Evolutionary conservation across 2,888 invertebrate species (phyloP).

Genomic region (Stegana nigrithorax): DNA sequence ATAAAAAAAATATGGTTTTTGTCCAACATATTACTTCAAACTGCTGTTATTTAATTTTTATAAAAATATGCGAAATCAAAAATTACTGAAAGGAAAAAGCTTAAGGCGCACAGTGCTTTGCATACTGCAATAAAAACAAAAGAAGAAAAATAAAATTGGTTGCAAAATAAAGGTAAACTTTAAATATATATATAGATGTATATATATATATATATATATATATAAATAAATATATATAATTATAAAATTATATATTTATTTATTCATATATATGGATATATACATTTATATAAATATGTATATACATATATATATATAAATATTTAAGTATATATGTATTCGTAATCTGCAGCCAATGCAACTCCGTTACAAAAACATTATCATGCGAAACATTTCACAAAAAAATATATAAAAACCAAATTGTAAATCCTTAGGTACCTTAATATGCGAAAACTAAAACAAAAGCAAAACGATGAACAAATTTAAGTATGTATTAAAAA

Average conservation of each 20-base stretch:
- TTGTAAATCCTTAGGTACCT: slow-evolving; percentile 7
- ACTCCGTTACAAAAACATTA: neutral
- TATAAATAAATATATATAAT: neutral
- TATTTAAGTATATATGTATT: neutral
- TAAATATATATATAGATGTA: neutral
- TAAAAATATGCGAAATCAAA: neutral
- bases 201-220: neutral
- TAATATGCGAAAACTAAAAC: neutral
- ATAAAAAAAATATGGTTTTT: no score
- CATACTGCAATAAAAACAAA: neutral
- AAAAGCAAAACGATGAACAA: neutral
- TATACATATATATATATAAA: neutral
- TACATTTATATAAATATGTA: neutral
- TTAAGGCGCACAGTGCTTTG: slow-evolving; percentile 1
- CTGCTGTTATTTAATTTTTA: neutral
- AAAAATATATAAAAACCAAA: neutral
- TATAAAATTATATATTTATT: neutral
- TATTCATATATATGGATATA: neutral
- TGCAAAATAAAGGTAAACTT: neutral
- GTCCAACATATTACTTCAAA: no score
- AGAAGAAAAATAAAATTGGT: neutral
- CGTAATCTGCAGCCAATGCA: neutral
- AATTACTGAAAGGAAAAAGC: neutral
- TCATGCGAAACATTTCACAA: slow-evolving; percentile 2
- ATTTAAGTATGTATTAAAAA: neutral